phyloP scores from a whole-genome alignment of 2,113 vertebrate genomes.

The Pseudorasbora parva region DNA sequence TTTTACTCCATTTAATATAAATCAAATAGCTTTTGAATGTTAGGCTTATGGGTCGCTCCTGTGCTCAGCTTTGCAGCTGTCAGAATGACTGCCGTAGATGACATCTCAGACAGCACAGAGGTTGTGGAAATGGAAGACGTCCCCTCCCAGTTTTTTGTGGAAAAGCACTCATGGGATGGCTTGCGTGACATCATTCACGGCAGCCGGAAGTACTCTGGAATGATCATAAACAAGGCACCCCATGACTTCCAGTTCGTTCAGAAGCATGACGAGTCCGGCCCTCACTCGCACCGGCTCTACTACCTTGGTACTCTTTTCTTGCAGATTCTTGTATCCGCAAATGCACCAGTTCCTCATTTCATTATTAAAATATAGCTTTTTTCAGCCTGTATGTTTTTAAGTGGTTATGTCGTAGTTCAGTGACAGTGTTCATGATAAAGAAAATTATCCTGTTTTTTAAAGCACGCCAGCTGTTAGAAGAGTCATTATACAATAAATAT shows the following conservation, averaged over 20 bases:
- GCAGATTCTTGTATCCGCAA: neutral
- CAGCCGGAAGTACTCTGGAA: conserved; percentile 92
- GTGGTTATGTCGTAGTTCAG: neutral
- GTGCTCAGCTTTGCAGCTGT: conserved; percentile 73
- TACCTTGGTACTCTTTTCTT: conserved; percentile 82
- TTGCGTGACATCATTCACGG: conserved; percentile 89
- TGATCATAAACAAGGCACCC: conserved; percentile 90
- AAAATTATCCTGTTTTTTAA: neutral
- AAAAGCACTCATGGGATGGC: conserved; percentile 91
- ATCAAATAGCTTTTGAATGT: neutral
- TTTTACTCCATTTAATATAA: neutral
- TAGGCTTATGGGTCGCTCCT: conserved; percentile 1
- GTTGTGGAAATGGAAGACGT: conserved; percentile 85
- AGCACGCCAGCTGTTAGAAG: neutral
- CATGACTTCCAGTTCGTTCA: conserved; percentile 94
- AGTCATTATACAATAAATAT: too few relatives aligned
- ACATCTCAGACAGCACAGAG: conserved; percentile 78
- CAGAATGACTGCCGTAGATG: conserved; percentile 83
- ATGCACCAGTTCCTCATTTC: neutral
- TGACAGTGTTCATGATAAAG: neutral
- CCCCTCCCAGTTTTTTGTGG: conserved; percentile 86
- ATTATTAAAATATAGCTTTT: neutral
- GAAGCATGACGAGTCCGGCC: conserved; percentile 85
- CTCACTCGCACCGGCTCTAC: conserved; percentile 91
- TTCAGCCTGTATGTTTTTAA: neutral